Conservation (phyloP, 2,113 vertebrate species). For the Protomyctophum bolini region DNA sequence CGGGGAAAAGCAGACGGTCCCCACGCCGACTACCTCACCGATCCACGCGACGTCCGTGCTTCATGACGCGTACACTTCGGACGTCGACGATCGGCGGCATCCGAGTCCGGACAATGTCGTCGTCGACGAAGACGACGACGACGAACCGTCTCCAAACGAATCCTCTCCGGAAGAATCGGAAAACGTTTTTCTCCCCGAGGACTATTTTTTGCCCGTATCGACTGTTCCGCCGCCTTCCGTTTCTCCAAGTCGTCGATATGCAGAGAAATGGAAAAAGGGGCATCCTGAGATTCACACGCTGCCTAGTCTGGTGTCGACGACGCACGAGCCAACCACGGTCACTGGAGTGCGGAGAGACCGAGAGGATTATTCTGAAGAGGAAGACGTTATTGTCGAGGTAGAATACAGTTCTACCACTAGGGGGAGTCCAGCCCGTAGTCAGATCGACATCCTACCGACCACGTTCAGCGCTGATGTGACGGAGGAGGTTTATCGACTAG, state of each 20-base stretch:
- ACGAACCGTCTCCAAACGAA: not conserved
- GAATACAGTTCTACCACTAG: slow-evolving; percentile 9
- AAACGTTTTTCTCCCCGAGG: slow-evolving; percentile 47
- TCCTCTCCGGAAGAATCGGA: slow-evolving; percentile 15
- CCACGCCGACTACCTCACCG: slow-evolving; percentile 2
- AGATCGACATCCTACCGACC: not conserved
- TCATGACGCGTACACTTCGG: not conserved
- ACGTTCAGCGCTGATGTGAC: slow-evolving; percentile 2
- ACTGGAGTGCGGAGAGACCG: slow-evolving; percentile 10
- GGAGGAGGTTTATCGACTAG: not conserved
- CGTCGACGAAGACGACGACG: not conserved
- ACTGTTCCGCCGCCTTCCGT: slow-evolving; percentile 25
- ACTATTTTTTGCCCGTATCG: slow-evolving; percentile 64
- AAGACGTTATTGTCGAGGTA: slow-evolving; percentile 28
- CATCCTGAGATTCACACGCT: slow-evolving; percentile 28
- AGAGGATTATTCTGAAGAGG: slow-evolving; percentile 4
- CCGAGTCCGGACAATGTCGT: not conserved
- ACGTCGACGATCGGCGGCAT: not conserved
- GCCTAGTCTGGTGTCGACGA: slow-evolving; percentile 20
- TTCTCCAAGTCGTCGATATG: slow-evolving; percentile 35
- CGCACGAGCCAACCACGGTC: slow-evolving; percentile 26
- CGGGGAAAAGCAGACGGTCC: slow-evolving; percentile 24
- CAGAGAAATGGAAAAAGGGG: slow-evolving; percentile 18
- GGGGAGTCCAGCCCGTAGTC: not conserved
- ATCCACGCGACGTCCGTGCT: slow-evolving; percentile 10